Evolutionary conservation across 2,113 vertebrate species (phyloP), one percentile per base, ranked within the genome.

Genomic region (Varanus salvator): DNA sequence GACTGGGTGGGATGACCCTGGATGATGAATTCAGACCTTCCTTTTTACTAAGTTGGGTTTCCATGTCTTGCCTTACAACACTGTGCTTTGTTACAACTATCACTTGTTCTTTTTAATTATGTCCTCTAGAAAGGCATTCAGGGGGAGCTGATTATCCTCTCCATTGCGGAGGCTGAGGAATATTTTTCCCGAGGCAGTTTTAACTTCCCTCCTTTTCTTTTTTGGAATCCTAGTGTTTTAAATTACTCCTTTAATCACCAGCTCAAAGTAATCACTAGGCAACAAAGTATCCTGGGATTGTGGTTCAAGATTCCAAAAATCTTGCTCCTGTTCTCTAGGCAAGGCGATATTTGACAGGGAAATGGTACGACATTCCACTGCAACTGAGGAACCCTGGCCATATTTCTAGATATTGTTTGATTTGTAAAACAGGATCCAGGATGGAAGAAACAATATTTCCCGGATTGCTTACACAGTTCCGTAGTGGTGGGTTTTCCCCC

Each of bases 201-300:
- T 95, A 95, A 94, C 93, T 96, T 94, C 90, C 92, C 95, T 95
- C 91, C 87, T 85, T 75, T 90, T 95, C 93, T 87, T 89, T 93
- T 94, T 94, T 93, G 94, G 93, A 94, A 95, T 93, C 90, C 93
- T 90, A 78, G 91, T 95, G 95, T 95, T 96, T 95, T 95, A 95
- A 96, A 96, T 95, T 95, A 95, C 93, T 94, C 84, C 87, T 94
- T 84, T 95, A 95, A 93, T 95, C 93, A 94, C 93, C 71, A 0
- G 92, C 91, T 92, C 91, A 92, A 90, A 93, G 88, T 92, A 95
- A 95, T 95, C 94, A 94, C 91, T 85, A 89, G 88, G 87, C 92
- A 96, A 92, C 94, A 96, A 92, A 92, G 90, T 95, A 94, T 94
- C 91, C 91, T 92, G 87, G 0, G 8, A 92, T 89, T 94, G 89